A percentile compares a stretch with the other conserved stretches of the same genome.
Evolutionary conservation across 2,888 invertebrate genomes (phyloP).

Genomic region (Diaprepes abbreviatus): DNA sequence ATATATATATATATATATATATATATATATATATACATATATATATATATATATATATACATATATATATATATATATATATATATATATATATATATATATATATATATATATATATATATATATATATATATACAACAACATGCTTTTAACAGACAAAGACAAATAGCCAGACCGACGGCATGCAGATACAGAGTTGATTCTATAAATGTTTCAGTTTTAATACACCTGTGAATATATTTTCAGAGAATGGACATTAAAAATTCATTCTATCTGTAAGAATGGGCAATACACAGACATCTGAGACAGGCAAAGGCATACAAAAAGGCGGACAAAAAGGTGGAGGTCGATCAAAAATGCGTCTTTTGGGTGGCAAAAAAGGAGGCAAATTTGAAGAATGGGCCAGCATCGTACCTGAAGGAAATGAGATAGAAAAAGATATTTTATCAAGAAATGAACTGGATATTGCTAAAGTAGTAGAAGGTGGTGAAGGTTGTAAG

Average conservation of each 20-base stretch:
- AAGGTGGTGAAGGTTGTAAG: constrained; percentile 11
- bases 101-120: too few species aligned
- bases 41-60: too few species aligned
- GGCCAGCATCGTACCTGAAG: constrained; percentile 35
- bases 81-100: too few species aligned
- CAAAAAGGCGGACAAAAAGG: constrained; percentile 33
- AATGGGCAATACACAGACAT: constrained; percentile 45
- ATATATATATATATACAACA: too few species aligned
- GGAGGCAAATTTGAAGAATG: constrained; percentile 43
- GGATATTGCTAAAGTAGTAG: not conserved
- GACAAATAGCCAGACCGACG: too few species aligned
- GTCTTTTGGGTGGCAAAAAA: constrained; percentile 44
- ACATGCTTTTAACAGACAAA: too few species aligned
- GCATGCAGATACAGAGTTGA: too few species aligned
- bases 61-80: too few species aligned
- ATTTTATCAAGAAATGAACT: constrained; percentile 51
- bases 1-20: too few species aligned
- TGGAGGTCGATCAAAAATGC: constrained; percentile 36
- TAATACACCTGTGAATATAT: too few species aligned
- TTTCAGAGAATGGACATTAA: not conserved
- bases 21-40: too few species aligned
- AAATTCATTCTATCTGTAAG: not conserved
- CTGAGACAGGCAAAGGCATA: constrained; percentile 30
- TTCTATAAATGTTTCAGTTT: too few species aligned
- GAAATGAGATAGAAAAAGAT: not conserved